Evolutionary conservation across 2,113 vertebrate genomes (phyloP), one percentile per base, ranked within the genome.

Genomic region (Thalassarche chlororhynchos): DNA sequence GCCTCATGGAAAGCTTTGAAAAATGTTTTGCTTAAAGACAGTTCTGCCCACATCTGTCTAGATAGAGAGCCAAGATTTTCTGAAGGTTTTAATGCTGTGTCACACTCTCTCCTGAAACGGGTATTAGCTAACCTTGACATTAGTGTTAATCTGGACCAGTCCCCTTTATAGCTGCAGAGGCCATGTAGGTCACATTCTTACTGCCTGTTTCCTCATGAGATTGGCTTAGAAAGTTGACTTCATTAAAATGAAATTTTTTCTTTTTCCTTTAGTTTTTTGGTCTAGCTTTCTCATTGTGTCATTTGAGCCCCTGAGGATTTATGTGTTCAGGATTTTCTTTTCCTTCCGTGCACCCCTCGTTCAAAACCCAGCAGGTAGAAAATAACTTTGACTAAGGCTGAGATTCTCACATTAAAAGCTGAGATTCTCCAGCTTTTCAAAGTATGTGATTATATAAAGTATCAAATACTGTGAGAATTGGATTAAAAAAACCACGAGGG

Each of bases 401-500:
- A 81, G 86, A 71, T 92, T 80, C 72, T 91, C 60, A 32, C 84
- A 68, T 91, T 66, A 84, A 91, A 90, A 96, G 86, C 75, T 89
- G 87, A 84, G 88, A 79, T 92, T 95, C 92, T 89, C 24, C 65
- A 66, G 57, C 76, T 94, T 95, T 95, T 95, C 93, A 36, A 96
- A 88, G 75, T 31, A 83, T 58, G 85, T 65, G 95, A 95, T 95
- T 89, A 77, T 97, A 96, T 83, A 54, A 95, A 91, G 77, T 83
- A 95, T 70, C 84, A 79, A 84, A 93, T 93, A 77, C 54, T 76
- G 78, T 91, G 66, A 94, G 91, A 94, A 95, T 72, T 92, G 90
- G 93, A 96, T 97, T 97, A 72, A 95, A 94, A 94, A 92, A 94
- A 47, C 57, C 93, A 88, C 2, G 7, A 94, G 92, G 92, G 71